Percentiles rank a stretch among this genome's conserved stretches.
phyloP scores from a whole-genome alignment of 2,888 invertebrate genomes.

The Ophonus ardosiacus region DNA sequence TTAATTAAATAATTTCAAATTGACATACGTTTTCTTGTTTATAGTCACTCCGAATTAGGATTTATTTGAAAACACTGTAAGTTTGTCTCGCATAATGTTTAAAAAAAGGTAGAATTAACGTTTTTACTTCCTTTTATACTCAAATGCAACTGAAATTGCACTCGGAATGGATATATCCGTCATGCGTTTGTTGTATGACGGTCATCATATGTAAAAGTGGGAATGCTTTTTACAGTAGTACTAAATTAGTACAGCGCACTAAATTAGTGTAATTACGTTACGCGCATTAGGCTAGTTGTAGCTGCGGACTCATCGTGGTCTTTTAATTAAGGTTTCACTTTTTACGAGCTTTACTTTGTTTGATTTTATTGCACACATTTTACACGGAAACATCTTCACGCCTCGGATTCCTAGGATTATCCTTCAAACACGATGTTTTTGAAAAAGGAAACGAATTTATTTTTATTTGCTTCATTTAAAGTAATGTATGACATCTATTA shows the following conservation, averaged over 20 bases:
- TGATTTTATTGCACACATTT: background rate
- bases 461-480: too few relatives aligned
- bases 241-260: slow-evolving; percentile 19
- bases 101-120: background rate
- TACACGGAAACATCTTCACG: background rate
- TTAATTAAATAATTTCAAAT: too few relatives aligned
- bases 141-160: background rate
- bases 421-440: too few relatives aligned
- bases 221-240: background rate
- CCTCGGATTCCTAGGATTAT: background rate
- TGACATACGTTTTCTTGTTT: too few relatives aligned
- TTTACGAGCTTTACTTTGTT: background rate
- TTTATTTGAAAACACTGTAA: too few relatives aligned
- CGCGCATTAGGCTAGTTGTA: slow-evolving; percentile 4
- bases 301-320: background rate
- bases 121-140: background rate
- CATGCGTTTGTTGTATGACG: background rate
- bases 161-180: background rate
- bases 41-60: too few relatives aligned
- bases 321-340: background rate
- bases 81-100: background rate
- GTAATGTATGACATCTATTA: too few relatives aligned
- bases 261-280: slow-evolving; percentile 25
- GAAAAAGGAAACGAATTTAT: too few relatives aligned
- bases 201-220: background rate